phyloP scores from a whole-genome alignment of 53 echinoderm and acorn worm species.

The Glandiceps talaboti region DNA sequence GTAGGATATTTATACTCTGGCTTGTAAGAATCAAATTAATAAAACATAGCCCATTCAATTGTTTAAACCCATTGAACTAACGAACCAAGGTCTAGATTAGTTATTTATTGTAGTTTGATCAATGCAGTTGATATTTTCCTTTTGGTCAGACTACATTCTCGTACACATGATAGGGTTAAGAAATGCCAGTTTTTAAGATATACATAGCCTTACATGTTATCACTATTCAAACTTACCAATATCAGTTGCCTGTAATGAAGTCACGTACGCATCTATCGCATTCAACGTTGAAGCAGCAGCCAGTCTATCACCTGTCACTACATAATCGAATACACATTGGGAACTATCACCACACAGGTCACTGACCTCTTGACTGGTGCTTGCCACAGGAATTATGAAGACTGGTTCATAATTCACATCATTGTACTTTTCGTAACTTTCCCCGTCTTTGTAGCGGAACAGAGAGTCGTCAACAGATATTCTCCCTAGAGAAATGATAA shows the following conservation, averaged over 20 bases:
- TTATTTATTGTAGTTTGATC: too few species aligned
- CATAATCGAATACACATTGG: constrained; percentile 73
- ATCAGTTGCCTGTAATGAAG: background rate
- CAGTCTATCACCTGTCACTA: constrained; percentile 31
- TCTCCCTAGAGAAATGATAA: constrained; percentile 20
- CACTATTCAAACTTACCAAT: background rate
- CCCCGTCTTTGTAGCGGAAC: constrained; percentile 62
- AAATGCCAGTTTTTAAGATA: too few species aligned
- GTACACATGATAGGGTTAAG: too few species aligned
- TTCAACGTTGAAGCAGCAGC: background rate
- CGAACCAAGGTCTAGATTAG: too few species aligned
- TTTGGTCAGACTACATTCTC: background rate
- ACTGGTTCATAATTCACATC: constrained; percentile 25
- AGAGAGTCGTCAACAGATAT: constrained; percentile 19
- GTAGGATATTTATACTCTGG: too few species aligned
- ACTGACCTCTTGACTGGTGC: background rate
- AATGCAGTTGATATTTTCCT: too few species aligned
- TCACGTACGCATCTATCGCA: background rate
- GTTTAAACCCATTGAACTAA: too few species aligned
- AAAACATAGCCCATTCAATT: too few species aligned
- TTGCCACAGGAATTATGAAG: constrained; percentile 1
- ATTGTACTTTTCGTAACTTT: constrained; percentile 41
- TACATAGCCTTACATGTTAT: too few species aligned
- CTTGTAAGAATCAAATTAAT: too few species aligned
- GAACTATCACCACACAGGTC: constrained; percentile 39